These are phyloP conservation scores for Numenius phaeopus DNA, from an alignment of 2,797 vertebrate species.

Conservation along the genomic window DNA sequence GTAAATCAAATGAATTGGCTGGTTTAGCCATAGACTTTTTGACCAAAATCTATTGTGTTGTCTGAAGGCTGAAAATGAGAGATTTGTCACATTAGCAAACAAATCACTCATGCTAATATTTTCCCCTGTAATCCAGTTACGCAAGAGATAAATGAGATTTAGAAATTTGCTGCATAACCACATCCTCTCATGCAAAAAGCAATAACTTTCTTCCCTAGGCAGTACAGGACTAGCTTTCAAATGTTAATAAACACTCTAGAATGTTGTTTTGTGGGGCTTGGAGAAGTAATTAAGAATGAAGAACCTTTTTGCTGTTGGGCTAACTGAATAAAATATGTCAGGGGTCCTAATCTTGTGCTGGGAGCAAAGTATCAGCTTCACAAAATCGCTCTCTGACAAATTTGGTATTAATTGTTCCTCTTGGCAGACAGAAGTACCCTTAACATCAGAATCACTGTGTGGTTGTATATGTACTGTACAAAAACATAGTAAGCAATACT, in stretches of 20 bases:
- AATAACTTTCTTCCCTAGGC: conserved; percentile 31
- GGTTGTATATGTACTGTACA: background rate
- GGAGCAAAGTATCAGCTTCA: conserved; percentile 13
- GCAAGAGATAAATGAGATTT: conserved; percentile 47
- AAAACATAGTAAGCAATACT: background rate
- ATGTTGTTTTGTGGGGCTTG: background rate
- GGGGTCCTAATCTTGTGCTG: background rate
- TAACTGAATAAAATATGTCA: background rate
- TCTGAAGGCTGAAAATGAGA: conserved; percentile 1
- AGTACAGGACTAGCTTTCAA: conserved; percentile 11
- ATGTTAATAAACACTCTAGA: conserved; percentile 44
- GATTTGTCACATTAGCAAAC: conserved; percentile 23
- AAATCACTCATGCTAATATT: conserved; percentile 47
- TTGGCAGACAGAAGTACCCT: background rate
- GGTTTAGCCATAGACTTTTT: conserved; percentile 6
- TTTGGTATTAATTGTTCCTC: background rate
- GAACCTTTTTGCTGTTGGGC: background rate
- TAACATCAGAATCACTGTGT: background rate
- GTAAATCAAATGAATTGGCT: conserved; percentile 8
- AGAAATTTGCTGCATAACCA: conserved; percentile 18
- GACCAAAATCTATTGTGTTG: background rate
- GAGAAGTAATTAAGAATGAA: conserved; percentile 44
- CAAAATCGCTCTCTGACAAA: background rate
- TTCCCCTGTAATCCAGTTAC: conserved; percentile 50
- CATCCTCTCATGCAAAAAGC: background rate